Evolutionary conservation across 2,797 vertebrate species (phyloP).

Genomic region (Eulemur coronatus): DNA sequence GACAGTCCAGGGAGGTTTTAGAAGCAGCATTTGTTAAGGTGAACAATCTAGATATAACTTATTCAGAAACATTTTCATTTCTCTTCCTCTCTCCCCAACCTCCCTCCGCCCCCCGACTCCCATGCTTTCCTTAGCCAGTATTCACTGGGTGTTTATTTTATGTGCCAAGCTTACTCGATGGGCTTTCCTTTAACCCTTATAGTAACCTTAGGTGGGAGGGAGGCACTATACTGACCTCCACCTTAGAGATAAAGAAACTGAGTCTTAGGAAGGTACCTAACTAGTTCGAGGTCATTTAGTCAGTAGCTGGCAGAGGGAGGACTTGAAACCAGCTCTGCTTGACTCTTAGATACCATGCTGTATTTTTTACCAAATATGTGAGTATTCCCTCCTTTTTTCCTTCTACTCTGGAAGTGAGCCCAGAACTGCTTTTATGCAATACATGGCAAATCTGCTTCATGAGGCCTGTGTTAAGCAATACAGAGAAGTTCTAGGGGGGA

Average conservation of each 20-base stretch:
- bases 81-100: neutral
- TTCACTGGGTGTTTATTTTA: neutral
- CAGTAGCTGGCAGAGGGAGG: neutral
- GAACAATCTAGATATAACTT: neutral
- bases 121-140: neutral
- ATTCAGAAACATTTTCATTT: neutral
- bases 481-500: fast-evolving
- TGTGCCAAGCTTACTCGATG: fast-evolving
- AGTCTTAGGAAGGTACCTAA: neutral
- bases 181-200: neutral
- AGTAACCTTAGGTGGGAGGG: neutral
- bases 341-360: fast-evolving
- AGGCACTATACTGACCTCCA: neutral
- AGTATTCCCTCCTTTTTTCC: neutral
- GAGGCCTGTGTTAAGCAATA: neutral
- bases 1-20: neutral
- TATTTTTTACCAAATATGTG: neutral
- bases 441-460: neutral
- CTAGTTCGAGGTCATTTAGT: neutral
- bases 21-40: neutral
- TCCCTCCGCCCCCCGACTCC: neutral
- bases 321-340: neutral
- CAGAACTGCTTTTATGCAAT: neutral
- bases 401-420: neutral
- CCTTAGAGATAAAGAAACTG: neutral